Base-by-base conservation (phyloP, 1,140 invertebrate species). In the Drosophila bocqueti region DNA sequence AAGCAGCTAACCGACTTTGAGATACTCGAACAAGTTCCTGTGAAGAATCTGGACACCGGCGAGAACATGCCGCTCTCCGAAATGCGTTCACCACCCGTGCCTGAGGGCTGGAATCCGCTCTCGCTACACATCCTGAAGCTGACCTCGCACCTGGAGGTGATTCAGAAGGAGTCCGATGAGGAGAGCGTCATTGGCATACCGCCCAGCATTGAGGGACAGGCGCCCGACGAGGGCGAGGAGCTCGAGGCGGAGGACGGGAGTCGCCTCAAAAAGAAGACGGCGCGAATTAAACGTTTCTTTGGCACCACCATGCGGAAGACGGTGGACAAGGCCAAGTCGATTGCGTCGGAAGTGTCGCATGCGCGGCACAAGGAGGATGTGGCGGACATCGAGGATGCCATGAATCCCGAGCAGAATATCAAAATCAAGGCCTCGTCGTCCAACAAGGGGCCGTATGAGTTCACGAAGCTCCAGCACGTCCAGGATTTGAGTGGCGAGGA, bases 401-500 rank as follows among this genome's bases (percentile, higher is more conserved):
- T 97, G 52, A 94, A 95, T 36, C 96, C 96, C 3, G 97, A 98
- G 81, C 96, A 97, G 71, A 96, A 96, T 75, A 97, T 98, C 67
- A 98, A 98, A 94, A 94, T 99, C 26, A 99, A 99, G 93, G 97
- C 97, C 0, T 97, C 97, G 0, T 98, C 97, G 78, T 98, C 97
- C 66, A 97, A 99, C 92, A 99, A 99, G 93, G 98, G 98, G 2
- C 98, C 98, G 0, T 98, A 98, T 92, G 98, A 99, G 89, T 99
- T 99, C 93, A 97, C 92, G 85, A 93, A 93, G 74, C 76, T 95
- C 42, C 95, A 95, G 75, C 95, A 95, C 64, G 94, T 96, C 1
- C 95, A 96, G 93, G 97, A 98, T 92, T 93, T 98, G 55, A 95
- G 95, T 79, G 96, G 96, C 2, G 97, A 97, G 81, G 98, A 99